phyloP scores from a whole-genome alignment of 2,797 vertebrate genomes.

The Sebastes dallii region DNA sequence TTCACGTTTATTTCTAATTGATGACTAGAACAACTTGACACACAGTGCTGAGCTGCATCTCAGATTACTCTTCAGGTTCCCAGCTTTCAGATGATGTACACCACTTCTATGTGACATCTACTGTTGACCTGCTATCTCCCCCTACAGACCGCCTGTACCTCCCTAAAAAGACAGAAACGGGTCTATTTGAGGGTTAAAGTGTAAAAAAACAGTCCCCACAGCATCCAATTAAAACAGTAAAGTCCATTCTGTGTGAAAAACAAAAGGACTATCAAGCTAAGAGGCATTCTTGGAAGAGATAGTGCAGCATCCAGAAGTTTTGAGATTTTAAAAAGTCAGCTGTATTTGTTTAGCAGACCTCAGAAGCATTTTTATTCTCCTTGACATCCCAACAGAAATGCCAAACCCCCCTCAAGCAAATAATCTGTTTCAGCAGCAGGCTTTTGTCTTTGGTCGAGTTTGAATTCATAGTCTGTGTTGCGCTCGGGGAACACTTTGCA shows the following conservation, averaged over 20 bases:
- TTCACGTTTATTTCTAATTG: too few relatives aligned
- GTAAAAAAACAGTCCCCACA: background rate
- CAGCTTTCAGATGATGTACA: too few relatives aligned
- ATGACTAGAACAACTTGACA: too few relatives aligned
- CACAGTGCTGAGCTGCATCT: too few relatives aligned
- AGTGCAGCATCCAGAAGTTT: background rate
- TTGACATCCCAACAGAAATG: background rate
- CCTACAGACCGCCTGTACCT: too few relatives aligned
- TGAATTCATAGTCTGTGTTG: background rate
- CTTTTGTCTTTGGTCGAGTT: background rate
- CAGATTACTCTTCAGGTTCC: too few relatives aligned
- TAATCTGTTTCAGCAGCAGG: background rate
- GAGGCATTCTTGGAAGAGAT: background rate
- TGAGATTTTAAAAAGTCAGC: background rate
- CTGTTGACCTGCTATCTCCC: too few relatives aligned
- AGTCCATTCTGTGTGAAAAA: conserved; percentile 14
- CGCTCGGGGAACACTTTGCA: background rate
- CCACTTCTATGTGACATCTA: too few relatives aligned
- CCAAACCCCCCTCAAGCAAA: background rate
- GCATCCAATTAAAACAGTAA: conserved; percentile 6
- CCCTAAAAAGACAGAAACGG: too few relatives aligned
- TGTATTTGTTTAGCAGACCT: background rate
- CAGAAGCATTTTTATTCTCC: background rate
- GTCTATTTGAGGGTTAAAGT: background rate
- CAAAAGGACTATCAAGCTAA: conserved; percentile 8